Base-by-base conservation (phyloP, 2,797 vertebrate genomes). In the Onychomys arenicola region DNA sequence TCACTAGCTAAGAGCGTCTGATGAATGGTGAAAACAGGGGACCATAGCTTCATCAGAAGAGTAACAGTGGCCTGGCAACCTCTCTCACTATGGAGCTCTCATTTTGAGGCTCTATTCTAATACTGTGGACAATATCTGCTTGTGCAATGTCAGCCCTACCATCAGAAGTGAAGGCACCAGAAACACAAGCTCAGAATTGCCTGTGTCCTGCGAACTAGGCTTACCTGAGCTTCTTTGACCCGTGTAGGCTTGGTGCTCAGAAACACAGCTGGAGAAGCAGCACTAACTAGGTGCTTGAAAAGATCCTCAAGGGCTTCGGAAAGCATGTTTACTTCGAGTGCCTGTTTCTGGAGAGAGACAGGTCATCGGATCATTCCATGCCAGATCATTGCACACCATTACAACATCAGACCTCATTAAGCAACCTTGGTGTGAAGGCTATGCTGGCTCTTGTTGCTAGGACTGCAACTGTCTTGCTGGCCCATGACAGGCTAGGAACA, bases 161-260 rank as follows among this genome's bases (percentile, higher is more conserved):
- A 0, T 0, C 0, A 29, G 2, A 63, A 55, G 11, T 0, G 1
- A 65, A 23, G 29, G 21, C 7, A 0, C 3, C 32, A 2, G 32
- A 57, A 40, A 23, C 0, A 2, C 5, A 34, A 7, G 8, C 3
- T 49, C 12, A 4, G 7, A 32, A 16, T 75, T 8, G 0, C 63
- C 85, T 10, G 1, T 25, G 3, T 0, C 13, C 59, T 0, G 0
- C 0, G 37, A 2, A 32, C 32, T 19, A 78, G 77, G 52, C 83
- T 98, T 97, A 99, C 99, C 99, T 99, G 99, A 95, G 98, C 92
- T 89, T 99, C 99, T 94, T 98, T 98, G 96, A 98, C 83, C 84
- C 99, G 98, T 91, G 98, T 98, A 80, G 99, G 98, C 97, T 98
- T 98, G 91, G 98, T 98, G 98, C 98, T 99, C 98, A 99, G 98